Evolutionary conservation across 2,113 vertebrate species (phyloP), one percentile per base, ranked within the genome.

Genomic region (Centropus unirufus): DNA sequence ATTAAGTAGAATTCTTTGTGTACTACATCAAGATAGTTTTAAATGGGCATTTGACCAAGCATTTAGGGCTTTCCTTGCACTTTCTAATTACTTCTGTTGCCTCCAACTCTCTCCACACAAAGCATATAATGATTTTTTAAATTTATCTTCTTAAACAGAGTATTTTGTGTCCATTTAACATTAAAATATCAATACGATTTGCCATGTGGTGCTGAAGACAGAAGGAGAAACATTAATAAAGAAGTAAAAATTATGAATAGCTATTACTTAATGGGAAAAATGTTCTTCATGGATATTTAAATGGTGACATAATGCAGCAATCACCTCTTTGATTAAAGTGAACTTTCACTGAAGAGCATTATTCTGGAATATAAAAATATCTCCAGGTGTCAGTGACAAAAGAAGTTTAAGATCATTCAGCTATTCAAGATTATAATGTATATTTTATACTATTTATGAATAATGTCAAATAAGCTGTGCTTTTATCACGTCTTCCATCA

Each of bases 61-160:
- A 66, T 46, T 95, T 54, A 82, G 14, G 16, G 15, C 5, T 84
- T 95, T 83, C 23, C 47, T 69, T 36, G 51, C 12, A 3, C 30
- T 92, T 95, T 51, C 69, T 55, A 96, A 92, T 95, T 92, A 95
- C 88, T 92, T 92, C 61, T 93, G 30, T 79, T 70, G 69, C 62
- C 79, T 94, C 58, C 61, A 81, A 92, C 83, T 90, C 87, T 96
- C 61, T 96, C 69, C 70, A 51, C 58, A 20, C 8, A 58, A 91
- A 63, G 52, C 21, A 93, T 92, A 89, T 69, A 76, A n/a, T 62
- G 20, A 59, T 81, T 85, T 96, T 73, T 68, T 3, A 63, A 90
- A 80, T 47, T 29, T 61, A 3, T 81, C 42, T 93, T 95, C 91
- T 82, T 90, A 92, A 95, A 82, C 30, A 74, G 36, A 59, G 14